These are phyloP conservation scores for Spilosoma lubricipeda DNA, from an alignment of 2,888 invertebrate genomes.

Conservation along the genomic window DNA sequence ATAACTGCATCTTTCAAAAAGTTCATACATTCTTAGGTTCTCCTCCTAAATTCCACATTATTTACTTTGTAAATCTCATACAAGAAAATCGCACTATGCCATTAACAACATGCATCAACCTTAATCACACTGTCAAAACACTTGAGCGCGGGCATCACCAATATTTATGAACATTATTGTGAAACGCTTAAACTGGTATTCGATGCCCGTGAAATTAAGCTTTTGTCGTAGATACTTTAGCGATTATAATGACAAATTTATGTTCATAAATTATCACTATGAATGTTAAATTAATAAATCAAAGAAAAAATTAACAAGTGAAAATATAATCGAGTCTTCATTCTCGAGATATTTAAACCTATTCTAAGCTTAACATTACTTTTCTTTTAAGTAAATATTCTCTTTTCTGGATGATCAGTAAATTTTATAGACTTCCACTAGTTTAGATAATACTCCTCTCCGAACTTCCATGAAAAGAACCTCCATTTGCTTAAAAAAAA, in stretches of 20 bases:
- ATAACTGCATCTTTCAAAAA: not conserved
- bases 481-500: not conserved
- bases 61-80: conserved; percentile 17
- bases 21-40: not conserved
- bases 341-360: not conserved
- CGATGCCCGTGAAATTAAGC: conserved; percentile 67
- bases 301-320: not conserved
- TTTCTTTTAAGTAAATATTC: no score
- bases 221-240: conserved; percentile 32
- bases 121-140: conserved; percentile 59
- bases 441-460: not conserved
- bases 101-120: conserved; percentile 67
- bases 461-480: not conserved
- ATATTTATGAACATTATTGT: conserved; percentile 43
- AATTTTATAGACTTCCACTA: no score
- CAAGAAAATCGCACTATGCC: conserved; percentile 56
- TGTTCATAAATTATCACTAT: not conserved
- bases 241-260: conserved; percentile 7
- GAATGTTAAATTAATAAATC: not conserved
- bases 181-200: conserved; percentile 58
- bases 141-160: conserved; percentile 42
- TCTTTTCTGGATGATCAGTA: not conserved
- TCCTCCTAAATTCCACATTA: not conserved
- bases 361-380: no score
- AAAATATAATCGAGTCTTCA: not conserved